Base-by-base conservation (phyloP, 2,797 vertebrate genomes). In the Hylomyscus alleni region DNA sequence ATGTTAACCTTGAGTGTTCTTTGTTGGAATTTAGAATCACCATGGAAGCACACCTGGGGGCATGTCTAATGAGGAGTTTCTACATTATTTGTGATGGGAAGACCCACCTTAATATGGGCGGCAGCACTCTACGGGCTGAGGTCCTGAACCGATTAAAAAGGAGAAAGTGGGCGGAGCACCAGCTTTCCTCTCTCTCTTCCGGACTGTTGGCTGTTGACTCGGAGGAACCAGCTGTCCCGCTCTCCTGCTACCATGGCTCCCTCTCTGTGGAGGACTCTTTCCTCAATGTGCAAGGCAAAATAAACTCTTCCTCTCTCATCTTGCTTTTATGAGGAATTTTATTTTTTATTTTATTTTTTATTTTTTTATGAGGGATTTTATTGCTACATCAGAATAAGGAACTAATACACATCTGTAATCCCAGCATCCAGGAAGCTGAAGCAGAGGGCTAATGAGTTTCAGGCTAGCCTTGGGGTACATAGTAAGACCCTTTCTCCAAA, bases 221-320 rank as follows among this genome's bases (percentile, higher is more conserved):
- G 0, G 12, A 4, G 47, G 54, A 50, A 54, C 1, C 34, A 3
- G 11, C 44, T 67, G 29, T 1, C 60, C 19, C 0, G 0, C 17
- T 11, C 11, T 47, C 44, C 40, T 13, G 11, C 11, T 31, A 50
- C 83, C 31, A 9, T 9, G 19, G 5, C 19, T 67, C 19, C 65
- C 34, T 3, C 22, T 72, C 47, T 62, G 24, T 37, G 47, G 50
- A 20, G 22, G 34, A 54, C 50, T 37, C 31, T 24, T 37, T 26
- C 14, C 83, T 87, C 84, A 11, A 17, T 54, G 65, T 54, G 47
- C 13, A n/a, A 72, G 47, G 13, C 65, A 40, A 29, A 73, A 44
- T 17, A 88, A 56, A 75, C 15, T 6, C 37, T 73, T 56, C 50
- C 67, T 73, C 40, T 1, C 15, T 87, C 26, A 2, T 13, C 29